These are phyloP conservation scores for Volucella inflata DNA, from an alignment of 2,888 invertebrate genomes.

Conservation along the genomic window DNA sequence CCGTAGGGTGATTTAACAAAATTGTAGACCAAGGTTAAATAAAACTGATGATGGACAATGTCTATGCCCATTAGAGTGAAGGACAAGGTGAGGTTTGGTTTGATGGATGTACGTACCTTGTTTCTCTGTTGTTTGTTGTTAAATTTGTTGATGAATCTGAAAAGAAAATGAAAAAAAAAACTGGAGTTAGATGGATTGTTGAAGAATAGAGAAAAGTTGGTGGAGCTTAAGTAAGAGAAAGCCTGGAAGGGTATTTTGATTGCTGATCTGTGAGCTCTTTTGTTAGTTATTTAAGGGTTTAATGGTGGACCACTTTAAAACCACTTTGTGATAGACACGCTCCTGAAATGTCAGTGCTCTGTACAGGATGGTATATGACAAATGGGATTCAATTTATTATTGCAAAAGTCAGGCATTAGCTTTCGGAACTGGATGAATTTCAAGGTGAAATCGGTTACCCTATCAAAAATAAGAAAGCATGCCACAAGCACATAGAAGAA, in stretches of 20 bases:
- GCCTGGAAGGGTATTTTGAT: background rate
- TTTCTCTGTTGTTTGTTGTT: conserved; percentile 10
- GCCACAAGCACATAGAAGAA: too few species aligned
- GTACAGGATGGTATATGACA: too few species aligned
- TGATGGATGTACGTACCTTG: conserved; percentile 42
- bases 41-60: conserved; percentile 34
- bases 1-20: conserved; percentile 44
- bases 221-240: background rate
- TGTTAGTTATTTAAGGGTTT: too few species aligned
- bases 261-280: too few species aligned
- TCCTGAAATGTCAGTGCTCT: too few species aligned
- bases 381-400: too few species aligned
- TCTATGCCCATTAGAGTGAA: background rate
- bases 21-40: conserved; percentile 43
- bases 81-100: conserved; percentile 12
- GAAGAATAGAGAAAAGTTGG: background rate
- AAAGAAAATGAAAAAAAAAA: conserved; percentile 26
- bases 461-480: too few species aligned
- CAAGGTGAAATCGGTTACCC: too few species aligned
- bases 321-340: too few species aligned
- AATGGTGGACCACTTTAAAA: too few species aligned
- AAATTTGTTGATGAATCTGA: conserved; percentile 33
- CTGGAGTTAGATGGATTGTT: conserved; percentile 16
- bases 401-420: too few species aligned
- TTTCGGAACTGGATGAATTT: too few species aligned